Evolutionary conservation across 1,140 invertebrate genomes (phyloP).

Genomic region (Euschistus heros): DNA sequence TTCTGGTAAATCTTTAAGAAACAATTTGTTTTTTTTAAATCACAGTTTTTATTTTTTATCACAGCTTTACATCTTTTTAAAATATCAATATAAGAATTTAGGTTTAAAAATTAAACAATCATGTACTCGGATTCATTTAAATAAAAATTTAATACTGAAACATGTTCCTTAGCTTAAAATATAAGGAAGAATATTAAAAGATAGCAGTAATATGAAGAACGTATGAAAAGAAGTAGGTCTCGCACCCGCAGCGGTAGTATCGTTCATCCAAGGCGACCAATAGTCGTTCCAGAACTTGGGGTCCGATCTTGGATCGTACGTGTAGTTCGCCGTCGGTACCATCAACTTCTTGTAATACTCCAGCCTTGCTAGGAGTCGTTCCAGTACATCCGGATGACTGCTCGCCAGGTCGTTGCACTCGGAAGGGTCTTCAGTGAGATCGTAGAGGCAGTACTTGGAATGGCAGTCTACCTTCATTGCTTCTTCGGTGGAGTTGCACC

Average conservation of each 20-base stretch:
- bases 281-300: neutral
- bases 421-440: slow-evolving; percentile 1
- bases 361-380: neutral
- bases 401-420: slow-evolving; percentile 5
- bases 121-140: too few species aligned
- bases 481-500: neutral
- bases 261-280: slow-evolving; percentile 7
- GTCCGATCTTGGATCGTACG: slow-evolving; percentile 1
- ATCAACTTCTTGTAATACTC: neutral
- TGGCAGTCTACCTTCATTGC: neutral
- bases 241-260: slow-evolving; percentile 44
- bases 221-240: slow-evolving; percentile 44
- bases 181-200: too few species aligned
- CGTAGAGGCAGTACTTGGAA: slow-evolving; percentile 12
- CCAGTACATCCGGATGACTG: neutral
- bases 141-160: too few species aligned
- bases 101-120: too few species aligned
- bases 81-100: too few species aligned
- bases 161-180: too few species aligned
- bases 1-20: too few species aligned
- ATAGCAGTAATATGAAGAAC: too few species aligned
- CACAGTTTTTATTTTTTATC: too few species aligned
- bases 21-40: too few species aligned
- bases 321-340: neutral
- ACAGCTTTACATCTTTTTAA: too few species aligned